Evolutionary conservation across 2,888 invertebrate species (phyloP), one percentile per base, ranked within the genome.

Genomic region (Ectobius pallidus): DNA sequence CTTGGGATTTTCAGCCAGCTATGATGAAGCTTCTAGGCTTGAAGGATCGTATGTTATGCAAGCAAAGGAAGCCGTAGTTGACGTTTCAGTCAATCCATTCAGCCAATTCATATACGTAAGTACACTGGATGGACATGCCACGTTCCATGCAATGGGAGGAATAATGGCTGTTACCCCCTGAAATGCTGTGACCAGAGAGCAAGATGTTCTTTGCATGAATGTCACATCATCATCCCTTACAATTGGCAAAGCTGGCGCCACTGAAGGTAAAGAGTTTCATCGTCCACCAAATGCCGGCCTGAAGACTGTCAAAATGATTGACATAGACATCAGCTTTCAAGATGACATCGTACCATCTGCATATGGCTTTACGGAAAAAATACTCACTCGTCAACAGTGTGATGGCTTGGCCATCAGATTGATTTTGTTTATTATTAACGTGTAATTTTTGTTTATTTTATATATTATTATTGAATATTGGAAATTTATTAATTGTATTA

Each of bases 141-240:
- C 77, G 3, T 78, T 78, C 69, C 77, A 78, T 52, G 65, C 65
- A 55, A 78, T 78, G 77, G 77, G 78, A 27, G 77, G 75, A n/a
- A 67, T 78, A 2, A 76, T 75, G 39, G 76, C 76, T 39, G 18
- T 30, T 46, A n/a, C 61, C 4, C 6, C 61, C 27, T 27, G 22
- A 25, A 22, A n/a, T n/a, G n/a, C n/a, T n/a, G n/a, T n/a, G n/a
- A n/a, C n/a, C 22, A 27, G 61, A 25, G 61, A 61, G 30, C 6
- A 61, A 2, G 27, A 61, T 61, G 61, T 61, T 4, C 58, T 22
- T 58, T 27, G 58, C n/a, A 58, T 4, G 18, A 58, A 58, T 58
- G 25, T 58, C 22, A 58, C 58, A 20, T 11, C 58, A 25, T 34
- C 7, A n/a, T n/a, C n/a, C n/a, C n/a, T n/a, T n/a, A n/a, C 34